Evolutionary conservation across 1,140 invertebrate species (phyloP), one percentile per base, ranked within the genome.

Genomic region (Drusus annulatus): DNA sequence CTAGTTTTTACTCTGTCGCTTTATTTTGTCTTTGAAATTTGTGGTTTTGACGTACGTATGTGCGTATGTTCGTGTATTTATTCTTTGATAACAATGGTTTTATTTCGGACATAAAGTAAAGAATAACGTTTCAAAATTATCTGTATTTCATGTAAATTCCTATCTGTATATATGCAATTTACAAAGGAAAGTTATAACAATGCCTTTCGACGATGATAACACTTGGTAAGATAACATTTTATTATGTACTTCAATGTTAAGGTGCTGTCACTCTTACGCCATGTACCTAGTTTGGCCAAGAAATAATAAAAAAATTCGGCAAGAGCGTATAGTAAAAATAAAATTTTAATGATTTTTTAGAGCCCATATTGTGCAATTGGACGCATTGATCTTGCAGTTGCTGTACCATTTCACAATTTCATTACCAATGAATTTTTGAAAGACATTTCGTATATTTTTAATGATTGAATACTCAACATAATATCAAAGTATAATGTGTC

Each of bases 201-300:
- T 92, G 91, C 89, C 91, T 86, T 85, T 88, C 82, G 90, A 91
- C 77, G 91, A 92, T 71, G 91, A 92, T 85, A 92, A 89, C 84
- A 92, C 92, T 84, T 93, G 92, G 92, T 93, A 86, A 89, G 86
- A 78, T 78, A 45, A 78, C 23, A 50, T 52, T 50, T 68, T 62
- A 76, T 60, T 62, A 28, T 28, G 25, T 28, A 17, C 45, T 68
- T 68, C 28, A 68, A 28, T 69, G 19, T 28, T 31, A 31, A 74
- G 54, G 54, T 58, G 54, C 28, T 17, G 21, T 54, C 51, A 28
- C 10, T 56, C 28, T 54, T 73, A 25, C 60, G 60, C 25, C 19
- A 62, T 45, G 25, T 50, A 36, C 60, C 7, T 36, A 28, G 31
- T 36, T 45, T 10, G 10, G 36, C 13, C 36, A 45, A 13, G 13